A percentile compares a stretch with the other conserved stretches of the same genome.
Evolutionary conservation across 1,140 invertebrate genomes (phyloP).

Genomic region (Apis cerana): DNA sequence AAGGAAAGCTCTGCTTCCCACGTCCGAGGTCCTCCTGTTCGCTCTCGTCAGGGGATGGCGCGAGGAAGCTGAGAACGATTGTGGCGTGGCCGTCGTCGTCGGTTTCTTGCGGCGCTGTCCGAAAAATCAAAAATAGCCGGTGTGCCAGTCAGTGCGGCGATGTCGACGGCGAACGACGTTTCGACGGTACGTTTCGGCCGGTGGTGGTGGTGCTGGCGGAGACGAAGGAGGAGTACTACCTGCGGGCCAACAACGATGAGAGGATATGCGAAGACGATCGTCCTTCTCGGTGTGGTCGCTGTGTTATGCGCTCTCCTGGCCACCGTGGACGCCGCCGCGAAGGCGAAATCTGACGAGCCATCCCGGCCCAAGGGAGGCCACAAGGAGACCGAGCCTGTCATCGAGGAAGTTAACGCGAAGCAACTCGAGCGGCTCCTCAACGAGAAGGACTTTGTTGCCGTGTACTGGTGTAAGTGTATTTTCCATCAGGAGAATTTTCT

Average conservation of each 20-base stretch:
- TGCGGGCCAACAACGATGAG: conserved; percentile 56
- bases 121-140: conserved; percentile 75
- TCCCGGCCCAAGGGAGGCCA: conserved; percentile 70
- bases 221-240: conserved; percentile 63
- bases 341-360: conserved; percentile 61
- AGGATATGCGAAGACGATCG: conserved; percentile 52
- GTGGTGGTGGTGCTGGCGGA: conserved; percentile 73
- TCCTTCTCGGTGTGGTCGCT: conserved; percentile 52
- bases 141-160: conserved; percentile 80
- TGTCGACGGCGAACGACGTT: conserved; percentile 81
- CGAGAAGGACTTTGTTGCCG: conserved; percentile 95
- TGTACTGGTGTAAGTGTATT: conserved; percentile 95
- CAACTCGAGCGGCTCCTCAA: conserved; percentile 93
- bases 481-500: neutral
- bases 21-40: neutral
- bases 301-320: conserved; percentile 54
- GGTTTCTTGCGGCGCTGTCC: conserved; percentile 55
- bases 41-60: conserved; percentile 5
- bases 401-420: conserved; percentile 95
- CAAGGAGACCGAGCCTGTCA: conserved; percentile 87
- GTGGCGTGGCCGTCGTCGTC: conserved; percentile 30
- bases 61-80: conserved; percentile 38
- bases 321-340: conserved; percentile 57
- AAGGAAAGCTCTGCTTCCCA: neutral
- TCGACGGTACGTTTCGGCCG: conserved; percentile 75